Conservation (phyloP, 2,888 invertebrate species). For the Vanessa cardui region DNA sequence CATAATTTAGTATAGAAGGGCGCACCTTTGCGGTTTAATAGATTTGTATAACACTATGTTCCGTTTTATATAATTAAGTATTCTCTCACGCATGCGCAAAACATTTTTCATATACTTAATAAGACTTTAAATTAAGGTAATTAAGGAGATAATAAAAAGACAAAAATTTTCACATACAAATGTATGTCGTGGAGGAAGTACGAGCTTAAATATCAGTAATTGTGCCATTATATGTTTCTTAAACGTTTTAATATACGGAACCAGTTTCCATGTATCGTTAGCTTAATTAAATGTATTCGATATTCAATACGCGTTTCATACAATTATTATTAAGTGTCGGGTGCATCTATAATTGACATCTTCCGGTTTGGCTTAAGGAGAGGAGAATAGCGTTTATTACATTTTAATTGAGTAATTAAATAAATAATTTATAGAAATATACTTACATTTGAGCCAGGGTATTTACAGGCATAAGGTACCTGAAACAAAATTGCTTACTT, state of each 20-base stretch:
- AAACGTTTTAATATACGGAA: slow-evolving; percentile 7
- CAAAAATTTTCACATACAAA: slow-evolving; percentile 2
- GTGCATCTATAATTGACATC: slow-evolving; percentile 50
- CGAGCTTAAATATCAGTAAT: slow-evolving; percentile 27
- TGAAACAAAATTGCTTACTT: too few species aligned
- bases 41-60: too few species aligned
- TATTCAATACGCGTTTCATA: slow-evolving; percentile 43
- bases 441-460: too few species aligned
- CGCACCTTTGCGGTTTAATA: too few species aligned
- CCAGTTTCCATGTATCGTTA: slow-evolving; percentile 41
- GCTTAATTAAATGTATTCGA: slow-evolving; percentile 42
- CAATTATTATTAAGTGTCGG: slow-evolving; percentile 48
- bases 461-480: too few species aligned
- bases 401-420: background rate
- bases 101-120: background rate
- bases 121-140: background rate
- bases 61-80: too few species aligned
- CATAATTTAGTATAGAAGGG: too few species aligned
- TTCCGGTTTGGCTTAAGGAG: slow-evolving; percentile 41
- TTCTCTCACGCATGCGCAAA: background rate
- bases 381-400: background rate
- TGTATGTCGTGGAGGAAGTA: slow-evolving; percentile 31
- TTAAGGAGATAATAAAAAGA: slow-evolving; percentile 11
- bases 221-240: slow-evolving; percentile 15
- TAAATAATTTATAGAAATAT: background rate